A percentile compares a stretch with the other conserved stretches of the same genome.
phyloP scores from a whole-genome alignment of 2,113 vertebrate genomes.

The Oxyura jamaicensis region DNA sequence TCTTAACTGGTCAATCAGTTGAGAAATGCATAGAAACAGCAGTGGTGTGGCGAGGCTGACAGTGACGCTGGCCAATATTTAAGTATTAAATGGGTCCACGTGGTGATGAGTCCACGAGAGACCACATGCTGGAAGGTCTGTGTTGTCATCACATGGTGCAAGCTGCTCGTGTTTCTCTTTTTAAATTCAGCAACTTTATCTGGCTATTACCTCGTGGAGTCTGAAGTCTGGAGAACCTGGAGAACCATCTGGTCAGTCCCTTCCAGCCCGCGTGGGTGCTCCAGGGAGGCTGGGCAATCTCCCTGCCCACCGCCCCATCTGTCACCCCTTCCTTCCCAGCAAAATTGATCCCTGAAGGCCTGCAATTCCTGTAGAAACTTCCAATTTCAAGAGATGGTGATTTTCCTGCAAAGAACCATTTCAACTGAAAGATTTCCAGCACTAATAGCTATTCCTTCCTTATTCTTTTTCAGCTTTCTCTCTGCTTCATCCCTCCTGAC shows the following conservation, averaged over 20 bases:
- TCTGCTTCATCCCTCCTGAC: background rate
- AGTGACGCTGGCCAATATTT: background rate
- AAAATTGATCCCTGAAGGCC: background rate
- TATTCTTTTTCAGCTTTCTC: background rate
- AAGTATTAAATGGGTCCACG: fast-evolving
- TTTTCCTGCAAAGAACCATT: background rate
- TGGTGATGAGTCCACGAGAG: fast-evolving
- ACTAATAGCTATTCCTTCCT: background rate
- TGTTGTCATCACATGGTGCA: background rate
- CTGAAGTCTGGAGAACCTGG: background rate
- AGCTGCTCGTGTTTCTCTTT: background rate
- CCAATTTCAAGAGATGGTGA: background rate
- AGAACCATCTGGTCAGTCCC: fast-evolving
- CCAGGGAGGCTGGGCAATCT: background rate
- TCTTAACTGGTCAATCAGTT: background rate
- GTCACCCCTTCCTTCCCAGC: background rate
- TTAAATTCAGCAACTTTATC: background rate
- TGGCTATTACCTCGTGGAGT: background rate
- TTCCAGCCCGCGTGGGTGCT: background rate
- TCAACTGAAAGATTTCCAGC: background rate
- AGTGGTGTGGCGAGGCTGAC: background rate
- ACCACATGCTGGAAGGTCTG: background rate
- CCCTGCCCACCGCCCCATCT: background rate
- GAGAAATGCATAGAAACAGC: background rate
- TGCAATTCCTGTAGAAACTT: background rate